Evolutionary conservation across 30 jellyfish, hydroid and myxozoan genomes (phyloP), one percentile per base, ranked within the genome.

Genomic region (Haliclystus octoradiatus): DNA sequence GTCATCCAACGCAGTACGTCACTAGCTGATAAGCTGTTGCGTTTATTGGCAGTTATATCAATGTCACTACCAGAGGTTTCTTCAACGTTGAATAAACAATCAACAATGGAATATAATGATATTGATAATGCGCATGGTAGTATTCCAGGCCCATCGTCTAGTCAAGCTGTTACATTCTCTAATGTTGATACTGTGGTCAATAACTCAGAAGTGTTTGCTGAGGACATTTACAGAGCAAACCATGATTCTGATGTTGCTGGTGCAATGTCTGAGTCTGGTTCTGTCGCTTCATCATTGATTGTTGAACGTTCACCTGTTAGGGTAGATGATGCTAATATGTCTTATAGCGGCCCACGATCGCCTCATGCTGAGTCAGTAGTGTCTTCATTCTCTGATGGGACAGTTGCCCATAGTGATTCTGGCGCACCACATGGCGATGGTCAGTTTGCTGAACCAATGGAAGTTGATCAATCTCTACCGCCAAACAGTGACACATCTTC

Each of bases 371-470:
- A 83, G 50, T 89, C 98, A 0, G 90, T 89, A 28, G 64, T 89
- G 57, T 84, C 95, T 0, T 75, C 84, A 9, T 62, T 77, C 19
- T 89, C 98, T 3, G 98, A 89, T 63, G 95, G 95, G 15, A 89
- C 98, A 1, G 98, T 84, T 3, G 98, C 94, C 2, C 98, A 89
- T 22, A 89, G 98, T 76, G 98, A 81, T 50, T 63, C 64, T 27
- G 31, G 73, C 19, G 95, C 70, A 62, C 71, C 81, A 26, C 84
- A 78, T 30, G 83, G 71, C 33, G 94, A 82, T 33, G 81, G 76
- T 23, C 81, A 67, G 23, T 79, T 53, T 65, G 81, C 49, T 31
- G 81, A 26, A 22, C 84, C 93, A 15, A 89, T 89, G 98, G 98
- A 89, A 68, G 83, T 89, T 2, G 98, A 89, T 63, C 76, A 80